Evolutionary conservation across 2,888 invertebrate genomes (phyloP), one percentile per base, ranked within the genome.

Genomic region (Caenorhabditis becei): DNA sequence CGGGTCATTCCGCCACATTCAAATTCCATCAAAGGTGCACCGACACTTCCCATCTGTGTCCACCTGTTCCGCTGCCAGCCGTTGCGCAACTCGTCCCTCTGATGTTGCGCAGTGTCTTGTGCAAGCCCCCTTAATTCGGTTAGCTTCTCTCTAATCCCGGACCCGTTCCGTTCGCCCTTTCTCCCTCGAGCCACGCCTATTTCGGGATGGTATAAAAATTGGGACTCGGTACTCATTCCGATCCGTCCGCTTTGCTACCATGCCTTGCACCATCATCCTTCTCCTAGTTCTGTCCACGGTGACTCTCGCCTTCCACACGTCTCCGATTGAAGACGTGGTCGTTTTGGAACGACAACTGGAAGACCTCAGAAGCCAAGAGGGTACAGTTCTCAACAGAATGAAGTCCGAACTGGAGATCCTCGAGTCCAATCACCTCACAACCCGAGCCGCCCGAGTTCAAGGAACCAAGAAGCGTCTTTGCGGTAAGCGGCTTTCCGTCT

Each of bases 41-140:
- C 41, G 41, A 41, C 41, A 41, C 8, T 41, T 10, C 16, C 69
- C 69, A 69, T 59, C 47, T 69, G 69, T 69, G 35, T 47, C 69
- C 69, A 69, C 69, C 69, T 69, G 69, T 67, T 58, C 56, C 10
- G 24, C 24, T 26, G 49, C 58, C 69, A 69, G 49, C 69, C 49
- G 20, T 69, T 69, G 69, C 69, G 58, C 58, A 69, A 69, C 32
- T 14, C 23, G 41, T 16, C 41, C 14, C 41, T 41, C 41, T 14
- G 14, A 16, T 14, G 14, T 41, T 41, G 41, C 41, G 41, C 41
- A 41, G 41, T 41, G 41, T 41, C 41, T 41, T 41, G 41, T 41
- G 41, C 41, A 41, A 41, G 41, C 8, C 7, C 41, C 41, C 41
- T 41, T 41, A 41, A 41, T 41, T 41, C 41, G 41, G 41, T 16